Percentiles rank a stretch among this genome's conserved stretches.
phyloP scores from a whole-genome alignment of 2,888 invertebrate genomes.

The Koerneria pararmatus region DNA sequence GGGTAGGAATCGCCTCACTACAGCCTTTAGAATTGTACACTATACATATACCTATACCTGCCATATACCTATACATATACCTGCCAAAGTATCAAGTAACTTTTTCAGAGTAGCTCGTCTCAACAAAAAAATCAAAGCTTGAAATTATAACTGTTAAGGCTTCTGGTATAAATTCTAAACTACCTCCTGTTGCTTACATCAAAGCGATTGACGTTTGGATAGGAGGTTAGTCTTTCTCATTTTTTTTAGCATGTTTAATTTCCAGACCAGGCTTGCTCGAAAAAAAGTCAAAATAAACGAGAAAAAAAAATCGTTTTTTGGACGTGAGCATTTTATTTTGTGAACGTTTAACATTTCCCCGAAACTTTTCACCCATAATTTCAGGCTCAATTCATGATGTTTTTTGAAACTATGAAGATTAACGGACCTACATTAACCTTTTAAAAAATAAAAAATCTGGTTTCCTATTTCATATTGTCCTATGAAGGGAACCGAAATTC shows the following conservation, averaged over 20 bases:
- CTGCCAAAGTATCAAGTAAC: neutral
- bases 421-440: too few relatives aligned
- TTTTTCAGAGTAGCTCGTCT: neutral
- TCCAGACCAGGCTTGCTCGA: too few relatives aligned
- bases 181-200: slow-evolving; percentile 76
- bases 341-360: neutral
- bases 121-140: slow-evolving; percentile 72
- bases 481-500: neutral
- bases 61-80: too few relatives aligned
- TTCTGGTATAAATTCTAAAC: slow-evolving; percentile 55
- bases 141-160: slow-evolving; percentile 26
- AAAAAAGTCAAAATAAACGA: too few relatives aligned
- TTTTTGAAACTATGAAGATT: too few relatives aligned
- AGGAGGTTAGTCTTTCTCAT: slow-evolving; percentile 32
- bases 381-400: neutral
- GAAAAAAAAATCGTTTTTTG: too few relatives aligned
- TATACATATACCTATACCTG: too few relatives aligned
- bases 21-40: too few relatives aligned
- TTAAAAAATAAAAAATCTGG: too few relatives aligned
- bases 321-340: too few relatives aligned
- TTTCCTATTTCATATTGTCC: too few relatives aligned
- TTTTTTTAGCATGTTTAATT: neutral
- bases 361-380: neutral
- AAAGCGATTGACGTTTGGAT: slow-evolving; percentile 64
- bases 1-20: too few relatives aligned